Percentiles rank a stretch among this genome's conserved stretches.
Conservation (phyloP, 2,797 vertebrate species). For the Aphelocoma californica region DNA sequence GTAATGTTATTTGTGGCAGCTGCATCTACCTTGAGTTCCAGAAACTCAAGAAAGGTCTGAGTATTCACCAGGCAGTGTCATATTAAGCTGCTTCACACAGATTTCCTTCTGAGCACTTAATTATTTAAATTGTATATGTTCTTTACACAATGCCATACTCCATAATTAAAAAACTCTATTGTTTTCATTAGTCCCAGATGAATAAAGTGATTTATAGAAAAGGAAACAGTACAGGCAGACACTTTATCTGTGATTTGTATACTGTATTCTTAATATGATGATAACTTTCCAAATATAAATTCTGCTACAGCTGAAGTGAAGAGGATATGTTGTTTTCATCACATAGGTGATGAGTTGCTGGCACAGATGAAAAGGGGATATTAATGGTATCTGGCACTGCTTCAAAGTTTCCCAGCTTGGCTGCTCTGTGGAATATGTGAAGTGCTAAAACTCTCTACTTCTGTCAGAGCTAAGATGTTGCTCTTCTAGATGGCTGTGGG, state of each 20-base stretch:
- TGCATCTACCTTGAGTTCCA: neutral
- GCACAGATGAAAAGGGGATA: neutral
- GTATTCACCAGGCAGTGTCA: neutral
- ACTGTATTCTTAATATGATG: neutral
- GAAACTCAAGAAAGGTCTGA: neutral
- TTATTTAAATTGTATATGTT: neutral
- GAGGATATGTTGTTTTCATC: slow-evolving; percentile 20
- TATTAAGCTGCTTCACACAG: neutral
- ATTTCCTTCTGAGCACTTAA: neutral
- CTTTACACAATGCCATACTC: neutral
- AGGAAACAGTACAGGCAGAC: neutral
- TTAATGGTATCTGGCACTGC: slow-evolving; percentile 28
- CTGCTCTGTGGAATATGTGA: neutral
- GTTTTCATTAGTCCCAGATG: neutral
- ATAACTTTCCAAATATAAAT: neutral
- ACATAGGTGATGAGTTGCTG: slow-evolving; percentile 18
- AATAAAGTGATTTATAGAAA: neutral
- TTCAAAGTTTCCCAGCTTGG: slow-evolving; percentile 8
- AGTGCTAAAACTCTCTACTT: neutral
- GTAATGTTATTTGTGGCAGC: neutral
- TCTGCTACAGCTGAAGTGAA: neutral
- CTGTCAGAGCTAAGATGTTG: neutral
- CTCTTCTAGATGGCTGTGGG: neutral
- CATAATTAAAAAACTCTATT: neutral
- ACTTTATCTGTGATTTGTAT: neutral